Evolutionary conservation across 2,113 vertebrate genomes (phyloP).

Genomic region (Scophthalmus maximus): DNA sequence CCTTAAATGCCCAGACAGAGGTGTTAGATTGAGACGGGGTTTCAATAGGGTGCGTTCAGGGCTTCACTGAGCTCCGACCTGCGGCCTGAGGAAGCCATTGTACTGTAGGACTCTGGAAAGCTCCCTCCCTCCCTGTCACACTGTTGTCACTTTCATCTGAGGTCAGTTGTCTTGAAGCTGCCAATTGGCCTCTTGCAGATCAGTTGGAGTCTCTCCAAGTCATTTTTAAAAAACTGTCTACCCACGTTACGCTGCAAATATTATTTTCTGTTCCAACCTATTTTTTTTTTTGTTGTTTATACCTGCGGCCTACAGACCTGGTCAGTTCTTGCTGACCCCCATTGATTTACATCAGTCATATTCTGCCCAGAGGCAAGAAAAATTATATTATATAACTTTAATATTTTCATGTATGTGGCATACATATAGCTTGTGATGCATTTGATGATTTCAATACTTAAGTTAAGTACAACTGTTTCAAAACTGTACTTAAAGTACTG

Average conservation of each 20-base stretch:
- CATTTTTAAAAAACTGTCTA: background rate
- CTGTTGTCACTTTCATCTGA: conserved; percentile 36
- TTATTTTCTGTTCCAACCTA: too few relatives aligned
- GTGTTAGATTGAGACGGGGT: conserved; percentile 64
- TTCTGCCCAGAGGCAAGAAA: too few relatives aligned
- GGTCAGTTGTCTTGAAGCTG: background rate
- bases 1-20: conserved; percentile 58
- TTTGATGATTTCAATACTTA: too few relatives aligned
- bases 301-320: too few relatives aligned
- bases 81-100: conserved; percentile 65
- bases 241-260: background rate
- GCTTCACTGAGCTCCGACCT: conserved; percentile 35
- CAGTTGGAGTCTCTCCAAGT: background rate
- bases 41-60: conserved; percentile 30
- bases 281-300: too few relatives aligned
- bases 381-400: too few relatives aligned
- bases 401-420: too few relatives aligned
- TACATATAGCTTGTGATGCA: too few relatives aligned
- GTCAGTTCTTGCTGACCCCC: too few relatives aligned
- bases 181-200: background rate
- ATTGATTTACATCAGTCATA: too few relatives aligned
- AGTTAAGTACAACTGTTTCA: background rate
- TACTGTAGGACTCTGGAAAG: conserved; percentile 35
- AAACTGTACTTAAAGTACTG: background rate
- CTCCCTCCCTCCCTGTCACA: background rate